Conservation (phyloP, 2,113 vertebrate species). For the Microtus ochrogaster region DNA sequence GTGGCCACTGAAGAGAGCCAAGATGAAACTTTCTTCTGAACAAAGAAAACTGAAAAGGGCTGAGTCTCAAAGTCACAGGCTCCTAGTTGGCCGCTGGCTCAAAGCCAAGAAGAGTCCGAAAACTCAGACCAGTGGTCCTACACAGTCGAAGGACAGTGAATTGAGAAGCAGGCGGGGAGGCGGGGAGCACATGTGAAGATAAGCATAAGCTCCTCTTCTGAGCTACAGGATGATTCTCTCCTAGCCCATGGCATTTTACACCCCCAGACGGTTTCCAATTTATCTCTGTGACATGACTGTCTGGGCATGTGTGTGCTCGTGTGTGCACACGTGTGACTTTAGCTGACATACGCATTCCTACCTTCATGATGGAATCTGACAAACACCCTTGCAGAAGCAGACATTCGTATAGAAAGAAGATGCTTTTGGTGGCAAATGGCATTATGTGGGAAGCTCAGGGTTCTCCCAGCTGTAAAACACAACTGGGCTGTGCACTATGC, state of each 20-base stretch:
- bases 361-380: constrained; percentile 7
- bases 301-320: not conserved
- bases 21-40: constrained; percentile 77
- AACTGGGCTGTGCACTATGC: not conserved
- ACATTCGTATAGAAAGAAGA: not conserved
- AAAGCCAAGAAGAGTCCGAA: constrained; percentile 61
- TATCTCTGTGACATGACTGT: not conserved
- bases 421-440: constrained; percentile 20
- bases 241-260: constrained; percentile 7
- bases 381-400: not conserved
- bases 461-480: not conserved
- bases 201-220: not conserved
- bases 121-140: not conserved
- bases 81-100: constrained; percentile 70
- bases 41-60: constrained; percentile 81
- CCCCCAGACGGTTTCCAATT: not conserved
- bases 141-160: not conserved
- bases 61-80: constrained; percentile 80
- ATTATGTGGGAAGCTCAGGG: not conserved
- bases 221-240: not conserved
- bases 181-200: not conserved
- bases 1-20: constrained; percentile 73
- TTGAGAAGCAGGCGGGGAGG: not conserved
- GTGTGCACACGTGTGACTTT: not conserved
- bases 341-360: not conserved